phyloP scores from a whole-genome alignment of 2,113 vertebrate species.

The Macrotis lagotis region DNA sequence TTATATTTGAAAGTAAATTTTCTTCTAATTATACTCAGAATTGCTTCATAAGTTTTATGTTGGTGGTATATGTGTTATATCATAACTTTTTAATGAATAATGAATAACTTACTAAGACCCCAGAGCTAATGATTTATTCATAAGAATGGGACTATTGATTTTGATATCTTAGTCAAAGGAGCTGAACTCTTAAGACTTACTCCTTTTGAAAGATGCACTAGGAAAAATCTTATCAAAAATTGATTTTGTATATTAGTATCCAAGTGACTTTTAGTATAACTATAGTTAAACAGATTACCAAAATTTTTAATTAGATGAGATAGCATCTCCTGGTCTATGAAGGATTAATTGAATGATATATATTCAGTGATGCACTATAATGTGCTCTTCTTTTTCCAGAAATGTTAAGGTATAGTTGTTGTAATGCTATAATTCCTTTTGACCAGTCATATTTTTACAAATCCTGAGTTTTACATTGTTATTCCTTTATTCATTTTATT shows the following conservation, averaged over 20 bases:
- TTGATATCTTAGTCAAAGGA: conserved; percentile 5
- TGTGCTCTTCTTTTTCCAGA: not conserved
- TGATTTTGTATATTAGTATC: not conserved
- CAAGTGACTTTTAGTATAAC: not conserved
- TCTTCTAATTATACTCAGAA: not conserved
- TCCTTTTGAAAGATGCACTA: conserved; percentile 18
- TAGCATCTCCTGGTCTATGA: not conserved
- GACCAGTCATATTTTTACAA: not conserved
- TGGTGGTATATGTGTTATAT: not conserved
- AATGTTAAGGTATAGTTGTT: not conserved
- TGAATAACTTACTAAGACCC: no score
- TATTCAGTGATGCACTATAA: no score
- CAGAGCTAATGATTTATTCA: conserved; percentile 16
- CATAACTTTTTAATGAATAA: not conserved
- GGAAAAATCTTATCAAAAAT: not conserved
- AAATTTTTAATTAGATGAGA: not conserved
- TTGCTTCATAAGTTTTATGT: conserved; percentile 16
- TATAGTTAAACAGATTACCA: not conserved
- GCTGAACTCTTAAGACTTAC: not conserved
- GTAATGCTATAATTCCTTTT: not conserved
- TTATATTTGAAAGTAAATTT: not conserved
- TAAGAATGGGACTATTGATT: conserved; percentile 13
- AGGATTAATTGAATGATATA: not conserved
- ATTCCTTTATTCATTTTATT: not conserved
- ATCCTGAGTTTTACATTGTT: not conserved